Conservation (phyloP, 1,140 invertebrate genomes). For the Macrotrachela quadricornifera region DNA sequence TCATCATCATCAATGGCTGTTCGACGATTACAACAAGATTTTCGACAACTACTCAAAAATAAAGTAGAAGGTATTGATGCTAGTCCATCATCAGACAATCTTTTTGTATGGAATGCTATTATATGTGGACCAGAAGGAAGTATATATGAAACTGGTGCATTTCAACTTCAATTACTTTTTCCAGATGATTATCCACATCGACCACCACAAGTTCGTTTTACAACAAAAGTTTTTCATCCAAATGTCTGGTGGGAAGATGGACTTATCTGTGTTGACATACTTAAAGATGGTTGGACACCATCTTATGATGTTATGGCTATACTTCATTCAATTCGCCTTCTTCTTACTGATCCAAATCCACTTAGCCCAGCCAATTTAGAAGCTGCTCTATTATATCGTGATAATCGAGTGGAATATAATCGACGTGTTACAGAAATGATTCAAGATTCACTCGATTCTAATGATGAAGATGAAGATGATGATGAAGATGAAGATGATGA, state of each 20-base stretch:
- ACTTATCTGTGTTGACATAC: too few relatives aligned
- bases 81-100: conserved; percentile 77
- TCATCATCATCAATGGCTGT: too few relatives aligned
- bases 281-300: too few relatives aligned
- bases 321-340: too few relatives aligned
- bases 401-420: conserved; percentile 29
- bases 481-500: too few relatives aligned
- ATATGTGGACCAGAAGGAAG: conserved; percentile 45
- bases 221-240: conserved; percentile 58
- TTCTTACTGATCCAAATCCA: conserved; percentile 31
- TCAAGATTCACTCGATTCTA: too few relatives aligned
- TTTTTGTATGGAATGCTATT: conserved; percentile 85
- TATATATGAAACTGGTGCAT: conserved; percentile 50
- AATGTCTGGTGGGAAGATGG: conserved; percentile 35
- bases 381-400: conserved; percentile 29
- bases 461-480: too few relatives aligned
- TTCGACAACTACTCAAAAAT: conserved; percentile 88
- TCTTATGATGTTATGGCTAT: too few relatives aligned
- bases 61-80: conserved; percentile 87
- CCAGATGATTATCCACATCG: conserved; percentile 62
- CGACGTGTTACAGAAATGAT: conserved; percentile 24
- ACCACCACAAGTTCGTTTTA: conserved; percentile 50
- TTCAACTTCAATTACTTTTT: conserved; percentile 52
- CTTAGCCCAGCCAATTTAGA: conserved; percentile 31
- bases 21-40: conserved; percentile 46